A percentile compares a stretch with the other conserved stretches of the same genome.
Conservation (phyloP, 2,888 invertebrate genomes). For the Melinopterus prodromus region DNA sequence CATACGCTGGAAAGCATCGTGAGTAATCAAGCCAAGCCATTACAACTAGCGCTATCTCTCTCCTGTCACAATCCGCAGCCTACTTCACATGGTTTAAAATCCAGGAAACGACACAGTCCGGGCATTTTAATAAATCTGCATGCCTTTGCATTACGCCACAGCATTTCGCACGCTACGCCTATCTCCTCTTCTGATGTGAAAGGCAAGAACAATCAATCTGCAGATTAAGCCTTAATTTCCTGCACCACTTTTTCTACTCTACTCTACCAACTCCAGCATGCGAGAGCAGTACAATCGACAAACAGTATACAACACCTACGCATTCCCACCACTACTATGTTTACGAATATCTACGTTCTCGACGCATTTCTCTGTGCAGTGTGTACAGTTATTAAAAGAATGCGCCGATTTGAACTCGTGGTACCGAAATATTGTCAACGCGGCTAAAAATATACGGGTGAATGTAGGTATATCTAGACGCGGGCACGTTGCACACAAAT, state of each 20-base stretch:
- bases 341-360: slow-evolving; percentile 13
- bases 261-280: slow-evolving; percentile 7
- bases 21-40: not conserved
- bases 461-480: not conserved
- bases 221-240: not conserved
- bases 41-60: not conserved
- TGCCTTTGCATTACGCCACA: not conserved
- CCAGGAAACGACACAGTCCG: not conserved
- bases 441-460: not conserved
- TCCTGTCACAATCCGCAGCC: not conserved
- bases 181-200: not conserved
- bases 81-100: slow-evolving; percentile 4
- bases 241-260: not conserved
- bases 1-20: not conserved
- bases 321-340: slow-evolving; percentile 17
- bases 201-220: not conserved
- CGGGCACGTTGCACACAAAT: slow-evolving; percentile 36
- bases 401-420: not conserved
- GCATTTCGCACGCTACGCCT: not conserved
- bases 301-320: slow-evolving; percentile 18
- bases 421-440: not conserved
- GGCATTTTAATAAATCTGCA: not conserved
- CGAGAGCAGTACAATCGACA: not conserved
- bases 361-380: not conserved
- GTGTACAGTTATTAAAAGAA: not conserved